phyloP scores from a whole-genome alignment of 2,888 invertebrate species.

The Cosmia pyralina region DNA sequence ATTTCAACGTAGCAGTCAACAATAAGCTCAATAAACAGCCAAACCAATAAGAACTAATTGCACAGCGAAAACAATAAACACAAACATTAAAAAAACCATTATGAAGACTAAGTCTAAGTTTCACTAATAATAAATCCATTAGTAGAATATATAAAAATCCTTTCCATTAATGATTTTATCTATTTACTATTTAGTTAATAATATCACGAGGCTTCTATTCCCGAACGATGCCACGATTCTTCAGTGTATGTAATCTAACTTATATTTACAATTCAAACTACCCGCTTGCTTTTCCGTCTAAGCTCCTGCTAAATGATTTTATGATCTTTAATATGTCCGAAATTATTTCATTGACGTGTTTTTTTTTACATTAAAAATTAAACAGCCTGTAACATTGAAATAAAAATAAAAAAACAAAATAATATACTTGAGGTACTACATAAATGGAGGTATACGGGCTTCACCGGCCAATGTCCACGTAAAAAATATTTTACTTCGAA shows the following conservation, averaged over 20 bases:
- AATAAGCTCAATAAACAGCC: constrained; percentile 81
- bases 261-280: constrained; percentile 89
- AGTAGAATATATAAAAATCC: constrained; percentile 90
- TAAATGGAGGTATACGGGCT: constrained; percentile 84
- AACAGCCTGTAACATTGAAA: constrained; percentile 84
- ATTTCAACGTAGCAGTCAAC: constrained; percentile 81
- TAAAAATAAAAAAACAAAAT: constrained; percentile 88
- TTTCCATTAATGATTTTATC: constrained; percentile 89
- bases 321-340: constrained; percentile 69
- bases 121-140: constrained; percentile 89
- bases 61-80: constrained; percentile 90
- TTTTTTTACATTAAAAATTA: constrained; percentile 61
- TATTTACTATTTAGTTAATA: constrained; percentile 89
- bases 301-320: constrained; percentile 82
- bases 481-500: constrained; percentile 63
- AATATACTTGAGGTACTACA: constrained; percentile 88
- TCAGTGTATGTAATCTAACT: constrained; percentile 82
- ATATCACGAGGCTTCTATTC: constrained; percentile 89
- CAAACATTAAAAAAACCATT: constrained; percentile 82
- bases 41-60: constrained; percentile 83
- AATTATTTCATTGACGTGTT: constrained; percentile 69
- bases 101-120: constrained; percentile 86
- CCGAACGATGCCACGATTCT: constrained; percentile 86
- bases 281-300: constrained; percentile 86
- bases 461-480: constrained; percentile 65